Percentiles rank a stretch among this genome's conserved stretches.
These are phyloP conservation scores for Zaprionus nigranus DNA, from an alignment of 1,140 invertebrate genomes.

Conservation along the genomic window DNA sequence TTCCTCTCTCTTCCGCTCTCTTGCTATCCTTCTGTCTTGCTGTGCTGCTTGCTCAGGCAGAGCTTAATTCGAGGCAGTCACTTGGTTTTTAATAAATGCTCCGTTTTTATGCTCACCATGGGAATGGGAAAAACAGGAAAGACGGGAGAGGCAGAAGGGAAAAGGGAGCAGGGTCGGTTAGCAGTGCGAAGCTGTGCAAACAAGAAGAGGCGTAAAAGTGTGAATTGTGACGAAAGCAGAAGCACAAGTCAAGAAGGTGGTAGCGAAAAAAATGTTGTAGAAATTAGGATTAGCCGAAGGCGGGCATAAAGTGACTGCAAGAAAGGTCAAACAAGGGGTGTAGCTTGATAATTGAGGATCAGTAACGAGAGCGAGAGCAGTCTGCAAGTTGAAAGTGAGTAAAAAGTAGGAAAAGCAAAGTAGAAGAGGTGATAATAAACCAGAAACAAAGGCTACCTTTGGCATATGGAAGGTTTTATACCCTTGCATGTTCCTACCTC, in stretches of 20 bases:
- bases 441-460: background rate
- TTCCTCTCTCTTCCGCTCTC: background rate
- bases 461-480: too few relatives aligned
- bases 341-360: background rate
- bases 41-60: constrained; percentile 9
- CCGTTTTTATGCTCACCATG: constrained; percentile 23
- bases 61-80: constrained; percentile 43
- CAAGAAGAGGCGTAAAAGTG: background rate
- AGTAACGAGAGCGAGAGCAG: background rate
- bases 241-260: constrained; percentile 11
- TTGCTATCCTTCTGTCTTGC: background rate
- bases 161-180: background rate
- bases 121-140: constrained; percentile 2
- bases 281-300: background rate
- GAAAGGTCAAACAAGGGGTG: background rate
- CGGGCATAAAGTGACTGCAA: background rate
- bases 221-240: constrained; percentile 1
- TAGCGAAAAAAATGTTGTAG: background rate
- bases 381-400: background rate
- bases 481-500: too few relatives aligned
- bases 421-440: background rate
- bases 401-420: background rate
- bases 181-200: background rate
- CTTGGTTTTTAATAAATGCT: constrained; percentile 55
- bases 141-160: background rate